Evolutionary conservation across 1,140 invertebrate genomes (phyloP), one percentile per base, ranked within the genome.

Genomic region (Tetraneura akinire): DNA sequence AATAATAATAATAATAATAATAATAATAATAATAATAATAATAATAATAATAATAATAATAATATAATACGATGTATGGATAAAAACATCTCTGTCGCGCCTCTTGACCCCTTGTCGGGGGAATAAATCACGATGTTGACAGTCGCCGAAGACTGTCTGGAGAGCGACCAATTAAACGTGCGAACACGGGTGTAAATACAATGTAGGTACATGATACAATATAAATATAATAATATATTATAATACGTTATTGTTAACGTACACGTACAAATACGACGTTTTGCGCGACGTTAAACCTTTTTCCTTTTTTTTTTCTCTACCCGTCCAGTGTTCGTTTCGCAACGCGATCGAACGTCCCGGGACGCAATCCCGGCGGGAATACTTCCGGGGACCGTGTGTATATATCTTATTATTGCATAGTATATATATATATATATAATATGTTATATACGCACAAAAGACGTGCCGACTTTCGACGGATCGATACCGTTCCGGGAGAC

Each of bases 361-460:
- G 66, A 47, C 66, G 42, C 42, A 26, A 76, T 78, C 53, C 74
- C 74, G 18, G 6, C 32, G 74, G 53, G 74, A 78, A 78, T 62
- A 78, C 74, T 78, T 78, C 74, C 74, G 74, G 74, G 3, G 74
- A 78, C 74, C n/a, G n/a, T n/a, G n/a, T n/a, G n/a, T n/a, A n/a
- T n/a, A n/a, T n/a, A n/a, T n/a, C n/a, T n/a, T n/a, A n/a, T n/a
- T n/a, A n/a, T n/a, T n/a, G n/a, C n/a, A n/a, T n/a, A n/a, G n/a
- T n/a, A n/a, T n/a, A n/a, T n/a, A n/a, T n/a, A n/a, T n/a, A n/a
- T n/a, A n/a, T n/a, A n/a, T n/a, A n/a, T n/a, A n/a, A n/a, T n/a
- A n/a, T n/a, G n/a, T n/a, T n/a, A n/a, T n/a, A n/a, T n/a, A 55
- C 47, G 55, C 21, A 60, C 71, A 57, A 76, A 76, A 76, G 71